Evolutionary conservation across 2,797 vertebrate genomes (phyloP).

Genomic region (Rhodeus uyekii): DNA sequence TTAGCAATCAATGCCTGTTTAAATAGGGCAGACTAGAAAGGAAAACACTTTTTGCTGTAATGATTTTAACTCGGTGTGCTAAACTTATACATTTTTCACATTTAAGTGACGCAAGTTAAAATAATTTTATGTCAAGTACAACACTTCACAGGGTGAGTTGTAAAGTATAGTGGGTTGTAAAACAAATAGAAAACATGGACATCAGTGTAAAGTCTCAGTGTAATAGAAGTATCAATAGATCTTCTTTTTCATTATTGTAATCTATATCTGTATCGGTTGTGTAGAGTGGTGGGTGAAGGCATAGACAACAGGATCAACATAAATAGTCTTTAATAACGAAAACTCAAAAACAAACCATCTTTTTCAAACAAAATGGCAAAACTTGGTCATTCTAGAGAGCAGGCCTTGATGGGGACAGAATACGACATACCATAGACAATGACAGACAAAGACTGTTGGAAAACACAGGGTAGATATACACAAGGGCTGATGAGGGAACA

Average conservation of each 20-base stretch:
- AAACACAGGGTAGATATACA: no score
- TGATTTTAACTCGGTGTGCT: background rate
- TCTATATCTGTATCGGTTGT: no score
- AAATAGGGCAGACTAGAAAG: background rate
- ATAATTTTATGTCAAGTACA: background rate
- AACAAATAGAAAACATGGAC: slow-evolving; percentile 5
- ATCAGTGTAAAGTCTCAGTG: background rate
- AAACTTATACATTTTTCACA: background rate
- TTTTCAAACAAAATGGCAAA: no score
- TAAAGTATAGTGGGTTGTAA: background rate
- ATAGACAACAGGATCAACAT: no score
- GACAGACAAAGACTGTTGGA: no score
- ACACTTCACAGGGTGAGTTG: background rate
- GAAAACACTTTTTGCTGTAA: background rate
- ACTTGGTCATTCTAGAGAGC: no score
- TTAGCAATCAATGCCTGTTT: background rate
- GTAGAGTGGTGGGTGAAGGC: no score
- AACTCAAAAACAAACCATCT: no score
- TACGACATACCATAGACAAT: no score
- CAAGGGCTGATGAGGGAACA: no score
- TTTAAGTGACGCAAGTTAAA: background rate
- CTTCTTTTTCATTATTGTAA: background rate
- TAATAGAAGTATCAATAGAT: background rate
- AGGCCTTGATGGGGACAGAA: no score
- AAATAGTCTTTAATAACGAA: no score